A percentile compares a stretch with the other conserved stretches of the same genome.
Evolutionary conservation across 2,888 invertebrate species (phyloP).

Genomic region (Meganola albula): DNA sequence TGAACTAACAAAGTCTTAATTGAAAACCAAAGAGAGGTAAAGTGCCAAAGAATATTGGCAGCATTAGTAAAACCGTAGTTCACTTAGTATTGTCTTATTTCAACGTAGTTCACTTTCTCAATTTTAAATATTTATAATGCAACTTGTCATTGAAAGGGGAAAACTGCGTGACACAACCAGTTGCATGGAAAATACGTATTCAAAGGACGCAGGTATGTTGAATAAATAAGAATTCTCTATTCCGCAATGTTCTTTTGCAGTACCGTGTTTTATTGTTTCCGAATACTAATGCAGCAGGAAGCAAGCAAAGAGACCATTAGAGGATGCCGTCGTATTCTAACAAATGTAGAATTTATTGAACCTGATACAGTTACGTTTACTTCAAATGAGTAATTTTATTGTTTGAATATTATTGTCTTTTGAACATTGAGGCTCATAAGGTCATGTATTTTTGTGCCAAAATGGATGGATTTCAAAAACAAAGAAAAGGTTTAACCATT

Average conservation of each 20-base stretch:
- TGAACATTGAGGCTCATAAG: too few relatives aligned
- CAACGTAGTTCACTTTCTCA: not conserved
- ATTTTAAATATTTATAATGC: not conserved
- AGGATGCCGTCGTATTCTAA: constrained; percentile 30
- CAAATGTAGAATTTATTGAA: too few relatives aligned
- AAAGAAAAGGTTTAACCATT: too few relatives aligned
- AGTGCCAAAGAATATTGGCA: not conserved
- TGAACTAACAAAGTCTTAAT: too few relatives aligned
- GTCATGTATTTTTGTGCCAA: too few relatives aligned
- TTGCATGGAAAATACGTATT: not conserved
- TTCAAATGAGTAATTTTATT: too few relatives aligned
- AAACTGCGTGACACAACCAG: not conserved
- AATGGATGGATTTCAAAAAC: too few relatives aligned
- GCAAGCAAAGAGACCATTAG: constrained; percentile 31
- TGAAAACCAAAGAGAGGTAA: too few relatives aligned
- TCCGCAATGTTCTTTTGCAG: constrained; percentile 22
- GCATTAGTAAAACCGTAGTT: not conserved
- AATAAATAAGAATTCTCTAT: not conserved
- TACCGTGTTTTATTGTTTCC: constrained; percentile 36
- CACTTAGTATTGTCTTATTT: not conserved
- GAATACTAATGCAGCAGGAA: constrained; percentile 42
- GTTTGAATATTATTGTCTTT: too few relatives aligned
- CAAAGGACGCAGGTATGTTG: not conserved
- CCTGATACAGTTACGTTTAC: too few relatives aligned
- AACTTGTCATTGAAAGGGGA: constrained; percentile 1